These are phyloP conservation scores for Characodon lateralis DNA, from an alignment of 2,797 vertebrate genomes.

Conservation along the genomic window DNA sequence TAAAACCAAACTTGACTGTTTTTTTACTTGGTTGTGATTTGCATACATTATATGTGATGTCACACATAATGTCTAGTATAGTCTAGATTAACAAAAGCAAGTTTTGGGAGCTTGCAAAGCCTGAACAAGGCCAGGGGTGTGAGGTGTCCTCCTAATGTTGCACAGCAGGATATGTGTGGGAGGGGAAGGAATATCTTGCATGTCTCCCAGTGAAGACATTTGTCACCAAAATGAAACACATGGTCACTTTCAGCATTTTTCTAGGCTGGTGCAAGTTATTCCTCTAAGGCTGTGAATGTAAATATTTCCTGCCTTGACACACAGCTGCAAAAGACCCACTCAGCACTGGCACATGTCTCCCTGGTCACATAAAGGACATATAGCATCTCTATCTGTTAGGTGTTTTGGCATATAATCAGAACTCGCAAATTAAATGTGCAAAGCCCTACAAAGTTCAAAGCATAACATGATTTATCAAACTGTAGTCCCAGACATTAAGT, in stretches of 20 bases:
- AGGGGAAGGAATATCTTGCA: constrained; percentile 41
- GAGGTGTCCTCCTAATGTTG: constrained; percentile 55
- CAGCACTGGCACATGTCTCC: constrained; percentile 13
- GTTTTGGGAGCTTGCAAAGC: constrained; percentile 56
- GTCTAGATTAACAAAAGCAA: too few relatives aligned
- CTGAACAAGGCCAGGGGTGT: constrained; percentile 45
- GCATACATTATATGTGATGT: too few relatives aligned
- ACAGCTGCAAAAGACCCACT: constrained; percentile 44
- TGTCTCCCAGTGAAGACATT: constrained; percentile 25
- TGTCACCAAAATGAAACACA: constrained; percentile 41
- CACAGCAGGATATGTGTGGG: constrained; percentile 24
- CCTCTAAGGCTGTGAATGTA: constrained; percentile 57
- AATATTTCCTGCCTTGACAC: constrained; percentile 39
- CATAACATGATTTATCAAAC: constrained; percentile 5
- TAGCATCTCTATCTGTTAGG: constrained; percentile 11
- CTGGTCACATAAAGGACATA: constrained; percentile 14
- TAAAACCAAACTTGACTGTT: constrained; percentile 13
- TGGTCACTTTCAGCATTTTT: constrained; percentile 22
- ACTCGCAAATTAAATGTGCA: constrained; percentile 28
- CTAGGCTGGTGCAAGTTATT: constrained; percentile 30
- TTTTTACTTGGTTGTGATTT: background rate
- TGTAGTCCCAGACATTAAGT: constrained; percentile 19
- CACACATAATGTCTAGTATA: too few relatives aligned
- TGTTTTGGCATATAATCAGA: constrained; percentile 47
- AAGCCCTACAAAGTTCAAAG: background rate